Conservation (phyloP, 2,113 vertebrate species). For the Eidolon helvum region DNA sequence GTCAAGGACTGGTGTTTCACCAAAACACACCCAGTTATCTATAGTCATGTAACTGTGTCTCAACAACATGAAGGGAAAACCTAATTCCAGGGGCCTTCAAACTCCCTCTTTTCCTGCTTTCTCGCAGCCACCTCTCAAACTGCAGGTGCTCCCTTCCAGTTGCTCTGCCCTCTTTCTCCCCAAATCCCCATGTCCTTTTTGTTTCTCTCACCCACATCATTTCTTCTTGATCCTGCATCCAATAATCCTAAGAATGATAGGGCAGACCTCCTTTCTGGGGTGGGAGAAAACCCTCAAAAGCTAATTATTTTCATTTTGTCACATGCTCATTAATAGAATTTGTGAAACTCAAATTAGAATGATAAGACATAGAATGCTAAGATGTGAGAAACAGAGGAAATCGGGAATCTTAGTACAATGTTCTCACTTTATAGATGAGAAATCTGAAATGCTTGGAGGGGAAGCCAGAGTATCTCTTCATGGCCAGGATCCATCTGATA, state of each 20-base stretch:
- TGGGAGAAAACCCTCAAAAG: neutral
- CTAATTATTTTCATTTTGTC: neutral
- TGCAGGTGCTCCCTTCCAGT: neutral
- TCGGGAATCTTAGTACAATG: accelerated
- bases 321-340: neutral
- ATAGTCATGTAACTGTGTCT: neutral
- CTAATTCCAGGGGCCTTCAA: neutral
- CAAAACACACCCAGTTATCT: neutral
- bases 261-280: neutral
- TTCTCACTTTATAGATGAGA: neutral
- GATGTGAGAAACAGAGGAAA: neutral
- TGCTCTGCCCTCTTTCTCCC: neutral
- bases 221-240: neutral
- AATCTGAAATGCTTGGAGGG: neutral
- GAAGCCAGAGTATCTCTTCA: neutral
- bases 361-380: neutral
- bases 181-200: neutral
- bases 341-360: neutral
- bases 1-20: neutral
- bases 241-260: neutral
- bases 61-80: neutral
- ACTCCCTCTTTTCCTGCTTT: neutral
- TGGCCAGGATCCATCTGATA: neutral
- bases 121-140: neutral
- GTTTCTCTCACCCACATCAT: neutral